Conservation (phyloP, 1,140 invertebrate species). For the Matsumurasca onukii region DNA sequence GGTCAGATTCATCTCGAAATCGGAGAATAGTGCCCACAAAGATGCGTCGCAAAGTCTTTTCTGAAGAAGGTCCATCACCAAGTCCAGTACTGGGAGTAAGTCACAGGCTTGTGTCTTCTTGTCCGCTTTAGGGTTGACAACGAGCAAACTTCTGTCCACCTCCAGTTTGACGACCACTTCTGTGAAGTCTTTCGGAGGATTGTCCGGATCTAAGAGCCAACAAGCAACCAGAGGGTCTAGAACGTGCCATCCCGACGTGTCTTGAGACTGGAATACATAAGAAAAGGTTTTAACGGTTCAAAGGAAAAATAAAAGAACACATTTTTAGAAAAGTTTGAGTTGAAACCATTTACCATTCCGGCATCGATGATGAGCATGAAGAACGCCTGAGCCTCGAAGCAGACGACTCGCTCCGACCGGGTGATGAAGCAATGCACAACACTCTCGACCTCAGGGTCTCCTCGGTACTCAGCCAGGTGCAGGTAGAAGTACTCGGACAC, state of each 20-base stretch:
- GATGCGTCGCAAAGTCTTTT: constrained; percentile 6
- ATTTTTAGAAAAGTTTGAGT: neutral
- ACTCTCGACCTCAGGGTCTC: neutral
- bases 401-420: constrained; percentile 32
- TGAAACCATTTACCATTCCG: too few relatives aligned
- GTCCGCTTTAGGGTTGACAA: neutral
- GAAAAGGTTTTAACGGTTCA: neutral
- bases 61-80: constrained; percentile 22
- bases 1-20: constrained; percentile 54
- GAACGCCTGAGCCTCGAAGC: constrained; percentile 37
- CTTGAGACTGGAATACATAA: constrained; percentile 29
- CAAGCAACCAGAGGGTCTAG: constrained; percentile 37
- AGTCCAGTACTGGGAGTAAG: constrained; percentile 8
- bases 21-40: constrained; percentile 52
- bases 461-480: neutral
- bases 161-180: constrained; percentile 7
- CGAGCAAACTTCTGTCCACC: constrained; percentile 5
- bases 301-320: neutral
- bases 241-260: constrained; percentile 31
- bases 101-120: constrained; percentile 17
- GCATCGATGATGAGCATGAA: constrained; percentile 32
- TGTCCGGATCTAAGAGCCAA: constrained; percentile 40
- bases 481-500: neutral
- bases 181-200: constrained; percentile 33
- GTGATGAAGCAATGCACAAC: neutral